These are phyloP conservation scores for Apostichopus japonicus DNA, from an alignment of 35 echinoderm and acorn worm genomes.

Conservation along the genomic window DNA sequence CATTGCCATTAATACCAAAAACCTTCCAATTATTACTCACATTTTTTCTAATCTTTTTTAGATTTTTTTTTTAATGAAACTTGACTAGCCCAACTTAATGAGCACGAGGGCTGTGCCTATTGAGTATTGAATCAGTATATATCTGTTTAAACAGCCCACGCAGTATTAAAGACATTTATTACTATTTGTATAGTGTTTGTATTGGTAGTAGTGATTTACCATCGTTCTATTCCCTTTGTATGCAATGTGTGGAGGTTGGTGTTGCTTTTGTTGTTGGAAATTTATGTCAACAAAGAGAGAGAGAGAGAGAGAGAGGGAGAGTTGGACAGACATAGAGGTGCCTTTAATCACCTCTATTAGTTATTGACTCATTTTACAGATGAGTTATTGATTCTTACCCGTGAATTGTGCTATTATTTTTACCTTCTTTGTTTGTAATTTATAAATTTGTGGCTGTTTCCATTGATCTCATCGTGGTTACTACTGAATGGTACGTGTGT, in stretches of 20 bases:
- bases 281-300: neutral
- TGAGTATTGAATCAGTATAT: too few species aligned
- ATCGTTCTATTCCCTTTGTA: too few species aligned
- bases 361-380: neutral
- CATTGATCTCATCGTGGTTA: neutral
- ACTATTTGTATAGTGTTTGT: too few species aligned
- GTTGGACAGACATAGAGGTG: neutral
- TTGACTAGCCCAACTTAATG: too few species aligned
- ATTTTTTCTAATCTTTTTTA: too few species aligned
- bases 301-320: neutral
- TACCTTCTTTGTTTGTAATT: neutral
- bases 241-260: neutral
- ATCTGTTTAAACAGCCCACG: too few species aligned
- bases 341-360: neutral
- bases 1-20: too few species aligned
- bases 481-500: neutral
- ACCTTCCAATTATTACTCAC: too few species aligned
- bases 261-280: neutral
- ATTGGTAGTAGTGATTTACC: too few species aligned
- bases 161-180: too few species aligned
- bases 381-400: neutral
- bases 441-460: neutral
- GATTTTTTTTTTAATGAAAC: too few species aligned
- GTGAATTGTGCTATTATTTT: neutral
- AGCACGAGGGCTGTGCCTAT: too few species aligned